phyloP scores from a whole-genome alignment of 2,113 vertebrate species.

The Heterotis niloticus region DNA sequence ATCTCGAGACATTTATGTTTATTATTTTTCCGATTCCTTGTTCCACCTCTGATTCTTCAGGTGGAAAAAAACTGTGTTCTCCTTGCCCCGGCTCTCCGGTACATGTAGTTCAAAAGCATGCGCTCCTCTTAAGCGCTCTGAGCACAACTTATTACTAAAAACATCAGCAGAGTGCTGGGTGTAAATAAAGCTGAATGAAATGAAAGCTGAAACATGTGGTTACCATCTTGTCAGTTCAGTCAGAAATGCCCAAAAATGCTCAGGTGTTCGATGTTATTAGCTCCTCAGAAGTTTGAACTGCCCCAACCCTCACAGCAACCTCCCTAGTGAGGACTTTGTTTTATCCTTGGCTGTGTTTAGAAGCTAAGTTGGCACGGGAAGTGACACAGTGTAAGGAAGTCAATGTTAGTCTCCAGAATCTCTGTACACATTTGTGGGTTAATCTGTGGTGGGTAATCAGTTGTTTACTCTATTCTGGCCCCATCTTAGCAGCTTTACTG shows the following conservation, averaged over 20 bases:
- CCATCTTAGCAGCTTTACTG: conserved; percentile 7
- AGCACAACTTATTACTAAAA: neutral
- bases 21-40: neutral
- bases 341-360: too few relatives aligned
- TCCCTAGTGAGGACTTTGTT: too few relatives aligned
- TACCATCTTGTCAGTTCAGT: conserved; percentile 57
- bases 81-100: neutral
- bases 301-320: too few relatives aligned
- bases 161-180: conserved; percentile 22
- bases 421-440: conserved; percentile 2
- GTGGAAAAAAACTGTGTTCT: neutral
- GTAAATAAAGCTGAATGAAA: conserved; percentile 63
- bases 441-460: conserved; percentile 36
- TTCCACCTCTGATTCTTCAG: neutral
- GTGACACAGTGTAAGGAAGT: neutral
- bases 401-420: neutral
- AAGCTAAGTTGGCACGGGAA: neutral
- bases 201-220: conserved; percentile 56
- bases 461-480: conserved; percentile 34
- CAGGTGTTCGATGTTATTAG: neutral
- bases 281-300: too few relatives aligned
- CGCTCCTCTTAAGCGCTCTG: neutral
- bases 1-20: neutral
- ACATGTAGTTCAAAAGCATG: neutral
- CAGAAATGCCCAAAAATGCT: conserved; percentile 55